Percentiles rank a stretch among this genome's conserved stretches.
These are phyloP conservation scores for Grantiella picta DNA, from an alignment of 2,113 vertebrate species.

Conservation along the genomic window DNA sequence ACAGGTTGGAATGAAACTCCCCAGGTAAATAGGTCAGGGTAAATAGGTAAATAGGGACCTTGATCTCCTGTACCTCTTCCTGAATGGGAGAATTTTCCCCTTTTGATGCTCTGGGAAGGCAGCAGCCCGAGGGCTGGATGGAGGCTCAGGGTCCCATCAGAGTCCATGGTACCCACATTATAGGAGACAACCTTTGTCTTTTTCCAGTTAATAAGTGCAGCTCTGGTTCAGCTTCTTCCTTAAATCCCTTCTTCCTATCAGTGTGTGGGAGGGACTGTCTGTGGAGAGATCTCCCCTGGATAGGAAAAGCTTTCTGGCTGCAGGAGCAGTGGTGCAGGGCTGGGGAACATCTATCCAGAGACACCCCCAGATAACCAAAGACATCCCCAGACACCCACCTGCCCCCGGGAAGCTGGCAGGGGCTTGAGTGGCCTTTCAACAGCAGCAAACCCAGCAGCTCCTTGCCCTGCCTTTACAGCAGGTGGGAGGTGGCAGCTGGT, in stretches of 20 bases:
- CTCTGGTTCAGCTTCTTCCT: not conserved
- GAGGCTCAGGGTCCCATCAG: not conserved
- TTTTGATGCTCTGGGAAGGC: not conserved
- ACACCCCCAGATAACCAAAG: no score
- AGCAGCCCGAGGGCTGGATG: not conserved
- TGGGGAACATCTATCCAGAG: accelerated
- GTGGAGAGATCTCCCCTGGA: not conserved
- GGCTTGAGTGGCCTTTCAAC: not conserved
- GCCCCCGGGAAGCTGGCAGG: accelerated
- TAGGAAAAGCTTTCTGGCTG: not conserved
- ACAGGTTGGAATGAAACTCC: not conserved
- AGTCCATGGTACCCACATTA: not conserved
- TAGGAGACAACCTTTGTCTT: not conserved
- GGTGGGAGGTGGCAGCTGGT: conserved; percentile 4
- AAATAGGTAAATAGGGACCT: no score
- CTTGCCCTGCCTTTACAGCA: not conserved
- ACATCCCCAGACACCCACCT: not conserved
- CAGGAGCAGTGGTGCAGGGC: accelerated
- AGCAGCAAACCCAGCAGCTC: not conserved
- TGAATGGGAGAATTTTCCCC: not conserved
- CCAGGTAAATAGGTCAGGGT: not conserved
- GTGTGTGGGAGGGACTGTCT: not conserved
- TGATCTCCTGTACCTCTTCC: not conserved
- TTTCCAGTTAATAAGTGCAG: not conserved
- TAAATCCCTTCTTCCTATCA: not conserved